These are phyloP conservation scores for Neodiprion virginianus DNA, from an alignment of 1,140 invertebrate species.

Conservation along the genomic window DNA sequence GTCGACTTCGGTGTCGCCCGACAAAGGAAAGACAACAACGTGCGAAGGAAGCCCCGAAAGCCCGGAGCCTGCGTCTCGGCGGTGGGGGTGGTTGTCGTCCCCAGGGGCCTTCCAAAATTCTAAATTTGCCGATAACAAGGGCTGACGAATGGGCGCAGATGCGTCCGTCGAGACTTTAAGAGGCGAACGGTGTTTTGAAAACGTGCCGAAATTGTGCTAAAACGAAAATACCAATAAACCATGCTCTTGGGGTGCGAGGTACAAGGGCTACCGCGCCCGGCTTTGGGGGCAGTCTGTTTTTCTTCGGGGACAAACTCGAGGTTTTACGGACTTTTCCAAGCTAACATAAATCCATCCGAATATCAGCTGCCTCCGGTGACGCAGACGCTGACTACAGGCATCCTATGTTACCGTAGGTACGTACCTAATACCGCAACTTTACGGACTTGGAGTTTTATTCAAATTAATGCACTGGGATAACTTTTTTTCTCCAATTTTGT, in stretches of 20 bases:
- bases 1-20: not conserved
- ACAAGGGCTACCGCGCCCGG: constrained; percentile 8
- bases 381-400: too few relatives aligned
- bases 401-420: too few relatives aligned
- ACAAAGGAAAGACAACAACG: constrained; percentile 2
- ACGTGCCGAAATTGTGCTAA: constrained; percentile 47
- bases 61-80: not conserved
- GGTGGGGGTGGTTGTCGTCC: constrained; percentile 12
- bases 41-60: not conserved
- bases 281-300: constrained; percentile 10
- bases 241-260: constrained; percentile 11
- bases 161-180: constrained; percentile 25
- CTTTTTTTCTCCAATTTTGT: too few relatives aligned
- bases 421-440: too few relatives aligned
- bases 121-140: constrained; percentile 31
- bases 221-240: constrained; percentile 22
- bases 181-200: constrained; percentile 43
- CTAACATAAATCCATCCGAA: not conserved
- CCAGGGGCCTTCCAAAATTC: constrained; percentile 23
- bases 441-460: too few relatives aligned
- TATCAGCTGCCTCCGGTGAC: not conserved
- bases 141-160: constrained; percentile 25
- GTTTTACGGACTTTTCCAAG: not conserved
- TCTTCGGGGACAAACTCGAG: constrained; percentile 8
- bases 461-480: too few relatives aligned